Conservation (phyloP, 2,888 invertebrate species). For the Tryphoninae sp. region DNA sequence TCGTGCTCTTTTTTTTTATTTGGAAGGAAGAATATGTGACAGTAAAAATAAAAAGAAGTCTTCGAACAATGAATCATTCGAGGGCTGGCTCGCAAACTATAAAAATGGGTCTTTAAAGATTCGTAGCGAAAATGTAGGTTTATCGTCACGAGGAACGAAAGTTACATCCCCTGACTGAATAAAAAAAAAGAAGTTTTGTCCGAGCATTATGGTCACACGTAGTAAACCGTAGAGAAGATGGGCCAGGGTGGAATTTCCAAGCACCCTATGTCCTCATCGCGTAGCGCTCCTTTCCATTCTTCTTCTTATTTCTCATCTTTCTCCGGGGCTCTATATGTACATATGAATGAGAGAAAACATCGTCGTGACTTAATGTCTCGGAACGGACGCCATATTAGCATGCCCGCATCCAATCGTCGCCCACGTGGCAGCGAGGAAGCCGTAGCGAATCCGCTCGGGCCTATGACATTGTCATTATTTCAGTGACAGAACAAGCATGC, state of each 20-base stretch:
- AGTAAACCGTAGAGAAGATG: not conserved
- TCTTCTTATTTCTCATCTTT: constrained; percentile 29
- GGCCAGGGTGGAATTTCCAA: not conserved
- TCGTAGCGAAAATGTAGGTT: not conserved
- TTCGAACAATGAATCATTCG: too few relatives aligned
- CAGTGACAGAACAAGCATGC: constrained; percentile 80
- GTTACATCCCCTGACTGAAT: not conserved
- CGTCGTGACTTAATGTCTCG: constrained; percentile 78
- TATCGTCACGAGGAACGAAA: not conserved
- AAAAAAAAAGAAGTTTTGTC: not conserved
- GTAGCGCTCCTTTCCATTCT: constrained; percentile 11
- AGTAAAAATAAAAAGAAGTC: too few relatives aligned
- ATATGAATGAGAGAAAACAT: constrained; percentile 55
- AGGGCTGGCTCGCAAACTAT: too few relatives aligned
- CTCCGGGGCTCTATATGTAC: constrained; percentile 19
- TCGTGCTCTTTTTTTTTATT: not conserved
- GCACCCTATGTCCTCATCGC: constrained; percentile 10
- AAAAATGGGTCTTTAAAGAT: too few relatives aligned
- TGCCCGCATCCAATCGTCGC: constrained; percentile 80
- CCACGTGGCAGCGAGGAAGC: constrained; percentile 78
- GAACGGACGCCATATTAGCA: constrained; percentile 81
- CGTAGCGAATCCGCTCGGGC: constrained; percentile 77
- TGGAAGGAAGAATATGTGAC: too few relatives aligned
- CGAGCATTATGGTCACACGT: not conserved
- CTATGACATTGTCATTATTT: constrained; percentile 81